Percentiles rank a stretch among this genome's conserved stretches.
Conservation (phyloP, 2,113 vertebrate species). For the Melanerpes aurifrons region DNA sequence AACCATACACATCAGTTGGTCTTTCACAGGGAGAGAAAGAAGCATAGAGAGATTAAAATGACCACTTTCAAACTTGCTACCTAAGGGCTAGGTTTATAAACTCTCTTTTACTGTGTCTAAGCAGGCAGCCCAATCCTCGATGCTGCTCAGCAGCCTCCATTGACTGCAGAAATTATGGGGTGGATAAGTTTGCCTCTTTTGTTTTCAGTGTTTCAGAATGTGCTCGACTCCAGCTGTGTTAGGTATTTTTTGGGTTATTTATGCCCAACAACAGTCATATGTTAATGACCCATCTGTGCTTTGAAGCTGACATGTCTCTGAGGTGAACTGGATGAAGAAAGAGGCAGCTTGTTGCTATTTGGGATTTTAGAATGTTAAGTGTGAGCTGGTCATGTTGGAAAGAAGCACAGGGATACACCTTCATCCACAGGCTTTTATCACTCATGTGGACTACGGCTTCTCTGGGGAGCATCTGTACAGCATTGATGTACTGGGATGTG, state of each 20-base stretch:
- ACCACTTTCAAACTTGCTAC: neutral
- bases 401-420: neutral
- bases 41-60: neutral
- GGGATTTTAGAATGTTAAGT: neutral
- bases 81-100: neutral
- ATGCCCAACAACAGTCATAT: constrained; percentile 67
- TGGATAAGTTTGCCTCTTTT: constrained; percentile 60
- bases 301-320: constrained; percentile 34
- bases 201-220: constrained; percentile 63
- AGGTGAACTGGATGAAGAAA: constrained; percentile 28
- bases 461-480: accelerated
- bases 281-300: constrained; percentile 70
- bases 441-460: accelerated
- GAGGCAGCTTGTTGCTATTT: neutral
- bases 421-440: neutral
- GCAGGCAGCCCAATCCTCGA: constrained; percentile 1
- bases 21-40: neutral
- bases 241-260: constrained; percentile 69
- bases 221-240: constrained; percentile 61
- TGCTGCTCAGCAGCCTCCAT: constrained; percentile 23
- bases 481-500: neutral
- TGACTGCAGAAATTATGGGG: constrained; percentile 59
- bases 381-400: neutral
- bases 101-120: neutral
- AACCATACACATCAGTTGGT: neutral